Percentiles rank a stretch among this genome's conserved stretches.
Conservation (phyloP, 37 sponge, comb jelly and placozoan species). For the Tethya wilhelma region DNA sequence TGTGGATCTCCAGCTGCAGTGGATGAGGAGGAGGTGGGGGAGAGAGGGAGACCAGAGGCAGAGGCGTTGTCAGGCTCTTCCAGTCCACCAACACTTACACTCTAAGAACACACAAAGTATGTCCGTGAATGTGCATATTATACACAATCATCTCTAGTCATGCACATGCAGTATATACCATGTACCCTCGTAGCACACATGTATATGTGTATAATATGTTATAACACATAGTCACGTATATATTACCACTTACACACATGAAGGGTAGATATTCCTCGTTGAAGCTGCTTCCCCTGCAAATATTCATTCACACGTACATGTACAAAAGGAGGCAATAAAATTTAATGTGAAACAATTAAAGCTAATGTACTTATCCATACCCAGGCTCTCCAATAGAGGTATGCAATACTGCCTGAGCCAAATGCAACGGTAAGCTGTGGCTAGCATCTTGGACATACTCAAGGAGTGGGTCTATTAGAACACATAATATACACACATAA, state of each 20-base stretch:
- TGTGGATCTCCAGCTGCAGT: slow-evolving; percentile 15
- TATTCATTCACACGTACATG: neutral
- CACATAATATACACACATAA: neutral
- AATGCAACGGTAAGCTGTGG: slow-evolving; percentile 15
- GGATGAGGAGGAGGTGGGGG: neutral
- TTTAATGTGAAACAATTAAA: neutral
- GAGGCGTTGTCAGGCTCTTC: slow-evolving; percentile 17
- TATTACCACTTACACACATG: slow-evolving; percentile 57
- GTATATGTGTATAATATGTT: neutral
- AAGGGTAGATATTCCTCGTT: slow-evolving; percentile 31
- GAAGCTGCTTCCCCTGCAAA: neutral
- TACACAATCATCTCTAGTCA: too few relatives aligned
- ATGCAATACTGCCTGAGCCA: slow-evolving; percentile 40
- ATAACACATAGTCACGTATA: neutral
- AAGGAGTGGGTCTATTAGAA: slow-evolving; percentile 14
- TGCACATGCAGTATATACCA: slow-evolving; percentile 9
- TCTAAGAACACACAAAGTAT: too few relatives aligned
- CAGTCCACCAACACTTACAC: slow-evolving; percentile 43
- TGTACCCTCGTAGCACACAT: neutral
- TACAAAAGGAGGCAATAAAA: neutral
- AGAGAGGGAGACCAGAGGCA: neutral
- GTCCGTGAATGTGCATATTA: too few relatives aligned
- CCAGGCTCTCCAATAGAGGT: slow-evolving; percentile 3
- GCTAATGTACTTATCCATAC: too few relatives aligned
- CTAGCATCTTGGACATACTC: slow-evolving; percentile 17